A percentile compares a stretch with the other conserved stretches of the same genome.
Conservation (phyloP, 2,888 invertebrate genomes). For the Leucophora obtusa region DNA sequence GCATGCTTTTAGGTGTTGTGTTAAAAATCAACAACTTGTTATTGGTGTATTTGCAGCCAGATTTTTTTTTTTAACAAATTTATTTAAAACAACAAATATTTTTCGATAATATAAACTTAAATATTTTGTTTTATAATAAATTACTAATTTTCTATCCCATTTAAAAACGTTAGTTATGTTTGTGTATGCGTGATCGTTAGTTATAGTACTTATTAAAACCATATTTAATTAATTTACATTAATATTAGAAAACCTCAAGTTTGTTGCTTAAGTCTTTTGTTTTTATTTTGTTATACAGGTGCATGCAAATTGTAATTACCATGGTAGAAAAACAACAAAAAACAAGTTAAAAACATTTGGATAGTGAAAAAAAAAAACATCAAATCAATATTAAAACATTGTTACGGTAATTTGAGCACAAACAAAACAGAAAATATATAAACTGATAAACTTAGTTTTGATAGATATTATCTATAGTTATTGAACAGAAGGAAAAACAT, state of each 20-base stretch:
- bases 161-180: background rate
- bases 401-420: conserved; percentile 61
- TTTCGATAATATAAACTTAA: too few species aligned
- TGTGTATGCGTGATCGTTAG: background rate
- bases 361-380: conserved; percentile 16
- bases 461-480: background rate
- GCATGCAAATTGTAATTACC: conserved; percentile 57
- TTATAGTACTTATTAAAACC: background rate
- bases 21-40: too few species aligned
- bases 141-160: background rate
- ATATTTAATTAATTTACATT: background rate
- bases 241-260: conserved; percentile 48
- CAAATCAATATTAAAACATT: conserved; percentile 43
- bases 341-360: conserved; percentile 5
- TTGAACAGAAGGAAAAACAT: background rate
- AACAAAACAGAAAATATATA: conserved; percentile 20
- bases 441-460: conserved; percentile 11
- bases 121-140: too few species aligned
- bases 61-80: too few species aligned
- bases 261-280: conserved; percentile 72
- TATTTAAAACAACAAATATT: too few species aligned
- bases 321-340: conserved; percentile 10
- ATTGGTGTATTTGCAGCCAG: too few species aligned
- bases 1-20: too few species aligned
- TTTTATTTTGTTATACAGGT: conserved; percentile 30